These are phyloP conservation scores for Drosophila auraria DNA, from an alignment of 1,140 invertebrate species.

Conservation along the genomic window DNA sequence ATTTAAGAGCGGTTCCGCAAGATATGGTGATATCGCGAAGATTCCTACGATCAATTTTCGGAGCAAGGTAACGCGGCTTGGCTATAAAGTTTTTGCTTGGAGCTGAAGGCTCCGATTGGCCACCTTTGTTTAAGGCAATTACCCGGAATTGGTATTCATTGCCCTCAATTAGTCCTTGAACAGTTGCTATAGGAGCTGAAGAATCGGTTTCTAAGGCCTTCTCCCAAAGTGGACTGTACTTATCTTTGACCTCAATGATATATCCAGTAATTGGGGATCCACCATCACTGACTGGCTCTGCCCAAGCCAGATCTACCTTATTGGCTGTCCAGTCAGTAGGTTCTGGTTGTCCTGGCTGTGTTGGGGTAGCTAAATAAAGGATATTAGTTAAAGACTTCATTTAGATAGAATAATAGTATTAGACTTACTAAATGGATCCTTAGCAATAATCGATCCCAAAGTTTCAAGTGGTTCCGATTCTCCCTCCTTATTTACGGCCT, in stretches of 20 bases:
- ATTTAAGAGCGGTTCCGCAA: slow-evolving; percentile 96
- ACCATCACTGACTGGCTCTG: slow-evolving; percentile 92
- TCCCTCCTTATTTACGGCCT: slow-evolving; percentile 98
- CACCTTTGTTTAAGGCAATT: slow-evolving; percentile 97
- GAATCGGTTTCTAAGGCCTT: slow-evolving; percentile 93
- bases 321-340: slow-evolving; percentile 96
- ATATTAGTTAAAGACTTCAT: background rate
- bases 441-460: slow-evolving; percentile 95
- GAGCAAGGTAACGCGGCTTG: slow-evolving; percentile 96
- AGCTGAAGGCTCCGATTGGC: slow-evolving; percentile 94
- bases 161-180: slow-evolving; percentile 96
- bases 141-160: slow-evolving; percentile 99
- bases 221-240: slow-evolving; percentile 97
- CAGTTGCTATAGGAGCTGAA: slow-evolving; percentile 89
- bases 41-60: slow-evolving; percentile 97
- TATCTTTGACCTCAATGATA: slow-evolving; percentile 98
- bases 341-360: slow-evolving; percentile 93
- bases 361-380: slow-evolving; percentile 88
- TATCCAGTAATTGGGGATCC: slow-evolving; percentile 97
- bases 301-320: slow-evolving; percentile 95
- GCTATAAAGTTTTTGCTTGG: slow-evolving; percentile 95
- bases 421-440: slow-evolving; percentile 93
- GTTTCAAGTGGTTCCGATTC: slow-evolving; percentile 98
- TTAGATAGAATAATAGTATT: background rate
- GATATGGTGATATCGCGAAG: slow-evolving; percentile 95